phyloP scores from a whole-genome alignment of 2,113 vertebrate genomes.

The Erythrocercus mccallii region DNA sequence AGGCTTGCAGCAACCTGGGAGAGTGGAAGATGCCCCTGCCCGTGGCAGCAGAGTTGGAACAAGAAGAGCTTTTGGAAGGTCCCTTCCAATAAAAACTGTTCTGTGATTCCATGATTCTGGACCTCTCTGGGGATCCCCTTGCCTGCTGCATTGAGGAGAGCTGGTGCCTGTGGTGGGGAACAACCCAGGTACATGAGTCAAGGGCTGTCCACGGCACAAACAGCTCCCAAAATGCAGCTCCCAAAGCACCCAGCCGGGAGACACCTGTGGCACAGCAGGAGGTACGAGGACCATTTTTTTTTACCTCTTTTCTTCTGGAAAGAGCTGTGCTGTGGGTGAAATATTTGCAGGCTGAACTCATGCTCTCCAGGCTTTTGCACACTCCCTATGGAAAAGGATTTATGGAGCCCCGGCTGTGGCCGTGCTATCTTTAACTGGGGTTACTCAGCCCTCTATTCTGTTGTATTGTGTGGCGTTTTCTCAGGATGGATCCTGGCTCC shows the following conservation, averaged over 20 bases:
- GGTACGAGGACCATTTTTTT: background rate
- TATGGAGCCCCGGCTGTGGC: accelerated
- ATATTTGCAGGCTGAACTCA: background rate
- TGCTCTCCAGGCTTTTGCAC: accelerated
- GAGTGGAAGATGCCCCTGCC: background rate
- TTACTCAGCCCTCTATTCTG: background rate
- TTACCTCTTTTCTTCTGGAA: background rate
- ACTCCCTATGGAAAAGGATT: background rate
- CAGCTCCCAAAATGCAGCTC: background rate
- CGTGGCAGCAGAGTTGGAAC: accelerated
- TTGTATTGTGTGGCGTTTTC: background rate
- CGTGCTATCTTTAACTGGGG: background rate
- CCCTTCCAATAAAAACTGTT: background rate
- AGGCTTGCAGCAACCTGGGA: accelerated
- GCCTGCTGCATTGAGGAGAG: too few species aligned
- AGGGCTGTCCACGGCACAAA: accelerated
- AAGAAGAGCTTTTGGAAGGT: background rate
- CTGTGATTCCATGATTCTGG: background rate
- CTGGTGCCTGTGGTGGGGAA: accelerated
- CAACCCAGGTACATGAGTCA: accelerated
- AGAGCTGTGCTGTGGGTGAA: background rate
- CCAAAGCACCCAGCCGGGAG: background rate
- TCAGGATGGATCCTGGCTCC: background rate
- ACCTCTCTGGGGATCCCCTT: background rate
- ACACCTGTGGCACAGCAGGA: background rate